Evolutionary conservation across 2,113 vertebrate species (phyloP).

Genomic region (Puntigrus tetrazona): DNA sequence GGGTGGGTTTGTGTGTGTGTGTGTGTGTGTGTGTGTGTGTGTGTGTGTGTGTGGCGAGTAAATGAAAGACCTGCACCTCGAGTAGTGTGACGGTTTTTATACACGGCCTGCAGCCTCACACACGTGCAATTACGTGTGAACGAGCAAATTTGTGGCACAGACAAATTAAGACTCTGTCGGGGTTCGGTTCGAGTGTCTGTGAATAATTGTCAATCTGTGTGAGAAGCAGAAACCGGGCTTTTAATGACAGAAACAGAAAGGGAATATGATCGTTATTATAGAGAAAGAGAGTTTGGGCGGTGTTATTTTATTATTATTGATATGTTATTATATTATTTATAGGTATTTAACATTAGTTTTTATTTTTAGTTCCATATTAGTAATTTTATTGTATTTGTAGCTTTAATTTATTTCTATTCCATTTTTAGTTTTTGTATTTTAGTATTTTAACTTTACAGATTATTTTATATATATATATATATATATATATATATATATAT

Average conservation of each 20-base stretch:
- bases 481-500: too few species aligned
- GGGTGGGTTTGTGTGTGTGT: slow-evolving; percentile 21
- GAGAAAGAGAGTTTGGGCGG: neutral
- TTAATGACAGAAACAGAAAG: slow-evolving; percentile 10
- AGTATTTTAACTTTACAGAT: too few species aligned
- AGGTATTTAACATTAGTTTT: too few species aligned
- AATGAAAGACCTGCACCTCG: neutral
- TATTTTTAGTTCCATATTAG: too few species aligned
- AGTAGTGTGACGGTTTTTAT: neutral
- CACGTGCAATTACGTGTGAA: slow-evolving; percentile 27
- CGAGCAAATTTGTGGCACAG: neutral
- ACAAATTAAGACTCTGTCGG: slow-evolving; percentile 15
- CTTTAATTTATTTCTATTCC: too few species aligned
- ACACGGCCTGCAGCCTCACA: slow-evolving; percentile 8
- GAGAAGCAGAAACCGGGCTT: neutral
- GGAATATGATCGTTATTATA: neutral
- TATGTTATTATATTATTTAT: too few species aligned
- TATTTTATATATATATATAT: too few species aligned
- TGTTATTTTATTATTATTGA: neutral
- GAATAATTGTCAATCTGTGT: slow-evolving; percentile 1
- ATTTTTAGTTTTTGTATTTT: too few species aligned
- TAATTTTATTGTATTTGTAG: too few species aligned
- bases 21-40: neutral
- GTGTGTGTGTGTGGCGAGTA: slow-evolving; percentile 23
- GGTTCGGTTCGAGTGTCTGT: slow-evolving; percentile 8